A percentile compares a stretch with the other conserved stretches of the same genome.
phyloP scores from a whole-genome alignment of 92 coral and sea anemone genomes.

The Porites rus region DNA sequence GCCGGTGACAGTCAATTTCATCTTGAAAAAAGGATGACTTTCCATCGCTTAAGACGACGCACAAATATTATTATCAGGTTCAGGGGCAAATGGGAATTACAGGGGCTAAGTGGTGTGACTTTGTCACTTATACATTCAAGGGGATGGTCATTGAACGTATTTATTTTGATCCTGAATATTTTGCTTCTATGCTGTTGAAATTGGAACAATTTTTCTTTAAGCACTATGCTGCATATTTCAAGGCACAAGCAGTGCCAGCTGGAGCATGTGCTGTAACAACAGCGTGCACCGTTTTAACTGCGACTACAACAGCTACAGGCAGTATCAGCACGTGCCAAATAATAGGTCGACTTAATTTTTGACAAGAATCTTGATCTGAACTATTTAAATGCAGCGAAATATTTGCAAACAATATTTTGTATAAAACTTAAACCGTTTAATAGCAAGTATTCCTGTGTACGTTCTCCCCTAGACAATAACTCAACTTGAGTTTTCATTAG shows the following conservation, averaged over 20 bases:
- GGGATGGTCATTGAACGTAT: slow-evolving; percentile 59
- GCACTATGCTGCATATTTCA: slow-evolving; percentile 4
- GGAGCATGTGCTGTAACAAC: too few species aligned
- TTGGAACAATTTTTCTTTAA: slow-evolving; percentile 21
- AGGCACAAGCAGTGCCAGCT: not conserved
- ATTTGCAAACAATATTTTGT: too few species aligned
- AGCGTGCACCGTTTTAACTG: too few species aligned
- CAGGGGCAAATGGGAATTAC: slow-evolving; percentile 58
- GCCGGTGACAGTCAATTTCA: slow-evolving; percentile 33
- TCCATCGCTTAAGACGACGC: slow-evolving; percentile 29
- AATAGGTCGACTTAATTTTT: too few species aligned
- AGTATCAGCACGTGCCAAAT: too few species aligned
- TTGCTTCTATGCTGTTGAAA: slow-evolving; percentile 23
- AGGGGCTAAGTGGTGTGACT: slow-evolving; percentile 62
- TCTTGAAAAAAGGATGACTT: slow-evolving; percentile 41
- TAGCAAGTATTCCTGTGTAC: too few species aligned
- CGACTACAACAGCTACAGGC: too few species aligned
- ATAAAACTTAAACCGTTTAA: too few species aligned
- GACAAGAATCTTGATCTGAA: too few species aligned
- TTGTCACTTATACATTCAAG: slow-evolving; percentile 45
- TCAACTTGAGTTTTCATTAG: too few species aligned
- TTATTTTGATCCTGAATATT: slow-evolving; percentile 35
- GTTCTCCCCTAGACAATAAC: too few species aligned
- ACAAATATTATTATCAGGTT: slow-evolving; percentile 51
- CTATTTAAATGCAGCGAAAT: too few species aligned